A percentile compares a stretch with the other conserved stretches of the same genome.
Evolutionary conservation across 2,113 vertebrate genomes (phyloP).

Genomic region (Glaucidium brasilianum): DNA sequence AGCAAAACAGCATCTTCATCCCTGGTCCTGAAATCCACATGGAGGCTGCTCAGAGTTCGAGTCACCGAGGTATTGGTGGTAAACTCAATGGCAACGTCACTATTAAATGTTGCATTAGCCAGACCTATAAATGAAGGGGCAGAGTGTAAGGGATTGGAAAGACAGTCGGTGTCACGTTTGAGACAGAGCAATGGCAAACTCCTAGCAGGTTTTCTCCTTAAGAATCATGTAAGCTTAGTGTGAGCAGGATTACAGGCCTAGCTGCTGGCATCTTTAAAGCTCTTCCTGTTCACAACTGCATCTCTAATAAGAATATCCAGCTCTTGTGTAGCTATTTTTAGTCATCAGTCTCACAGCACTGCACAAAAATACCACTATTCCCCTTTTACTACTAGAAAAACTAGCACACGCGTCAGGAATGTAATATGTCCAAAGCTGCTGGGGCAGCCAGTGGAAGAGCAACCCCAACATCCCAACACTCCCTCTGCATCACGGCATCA

Average conservation of each 20-base stretch:
- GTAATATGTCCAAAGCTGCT: background rate
- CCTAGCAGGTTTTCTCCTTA: background rate
- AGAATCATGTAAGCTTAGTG: background rate
- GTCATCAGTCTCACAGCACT: background rate
- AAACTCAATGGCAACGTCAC: conserved; percentile 73
- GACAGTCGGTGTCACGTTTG: background rate
- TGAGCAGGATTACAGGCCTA: conserved; percentile 35
- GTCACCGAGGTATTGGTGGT: conserved; percentile 71
- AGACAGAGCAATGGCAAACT: background rate
- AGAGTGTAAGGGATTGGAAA: background rate
- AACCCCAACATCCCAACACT: background rate
- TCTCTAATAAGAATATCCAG: background rate
- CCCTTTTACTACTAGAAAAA: background rate
- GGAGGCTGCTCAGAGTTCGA: conserved; percentile 73
- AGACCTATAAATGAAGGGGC: conserved; percentile 75
- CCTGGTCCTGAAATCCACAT: conserved; percentile 83
- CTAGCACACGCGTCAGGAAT: background rate
- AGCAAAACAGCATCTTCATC: conserved; percentile 81
- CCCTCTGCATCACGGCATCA: background rate
- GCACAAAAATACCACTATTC: background rate
- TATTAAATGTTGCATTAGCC: conserved; percentile 82
- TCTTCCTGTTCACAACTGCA: conserved; percentile 42
- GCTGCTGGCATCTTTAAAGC: conserved; percentile 33
- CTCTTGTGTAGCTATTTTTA: background rate
- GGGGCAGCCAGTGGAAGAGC: background rate